A percentile compares a stretch with the other conserved stretches of the same genome.
Conservation (phyloP, 2,888 invertebrate species). For the Drosophila putrida region DNA sequence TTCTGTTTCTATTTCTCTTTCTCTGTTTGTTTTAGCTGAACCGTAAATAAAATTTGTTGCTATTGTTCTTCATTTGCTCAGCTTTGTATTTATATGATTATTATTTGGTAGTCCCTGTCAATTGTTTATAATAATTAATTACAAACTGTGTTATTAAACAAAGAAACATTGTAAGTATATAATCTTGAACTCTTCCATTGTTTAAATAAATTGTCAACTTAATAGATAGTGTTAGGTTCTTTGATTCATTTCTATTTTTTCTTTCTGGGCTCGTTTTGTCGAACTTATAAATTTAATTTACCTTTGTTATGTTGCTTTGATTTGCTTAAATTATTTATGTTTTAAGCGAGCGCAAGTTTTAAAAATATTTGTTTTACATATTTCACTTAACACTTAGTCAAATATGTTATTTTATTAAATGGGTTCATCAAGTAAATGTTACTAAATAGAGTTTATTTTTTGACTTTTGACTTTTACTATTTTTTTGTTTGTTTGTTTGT, state of each 20-base stretch:
- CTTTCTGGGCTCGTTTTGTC: conserved; percentile 17
- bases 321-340: conserved; percentile 24
- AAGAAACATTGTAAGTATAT: conserved; percentile 40
- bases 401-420: conserved; percentile 45
- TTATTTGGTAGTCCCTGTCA: conserved; percentile 82
- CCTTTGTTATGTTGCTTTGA: conserved; percentile 19
- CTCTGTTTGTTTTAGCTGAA: conserved; percentile 38
- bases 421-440: conserved; percentile 59
- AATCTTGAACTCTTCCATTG: conserved; percentile 15
- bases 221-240: conserved; percentile 57
- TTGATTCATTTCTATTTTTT: conserved; percentile 33
- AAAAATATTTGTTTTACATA: conserved; percentile 60
- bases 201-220: conserved; percentile 68
- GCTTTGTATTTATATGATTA: conserved; percentile 65
- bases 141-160: conserved; percentile 56
- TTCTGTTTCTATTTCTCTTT: conserved; percentile 11
- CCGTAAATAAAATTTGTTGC: conserved; percentile 71
- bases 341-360: conserved; percentile 69
- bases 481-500: conserved; percentile 49
- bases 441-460: conserved; percentile 61
- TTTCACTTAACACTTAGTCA: conserved; percentile 71
- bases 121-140: conserved; percentile 74
- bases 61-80: conserved; percentile 64
- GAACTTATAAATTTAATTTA: conserved; percentile 47
- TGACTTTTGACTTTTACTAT: conserved; percentile 63